Evolutionary conservation across 2,113 vertebrate species (phyloP).

Genomic region (Protobothrops flavoviridis): DNA sequence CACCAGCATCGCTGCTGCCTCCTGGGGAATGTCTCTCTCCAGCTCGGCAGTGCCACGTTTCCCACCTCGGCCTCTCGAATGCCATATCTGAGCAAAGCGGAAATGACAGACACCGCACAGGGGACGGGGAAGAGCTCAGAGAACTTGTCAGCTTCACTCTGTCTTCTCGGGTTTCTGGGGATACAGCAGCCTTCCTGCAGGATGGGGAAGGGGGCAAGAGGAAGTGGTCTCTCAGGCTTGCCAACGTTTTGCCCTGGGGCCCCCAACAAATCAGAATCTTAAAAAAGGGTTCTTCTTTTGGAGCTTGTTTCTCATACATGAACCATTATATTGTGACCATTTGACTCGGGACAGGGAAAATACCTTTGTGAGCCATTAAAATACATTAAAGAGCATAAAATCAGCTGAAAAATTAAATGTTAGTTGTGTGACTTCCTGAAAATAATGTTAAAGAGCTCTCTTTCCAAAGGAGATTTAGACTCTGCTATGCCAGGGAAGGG

Average conservation of each 20-base stretch:
- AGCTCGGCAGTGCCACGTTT: background rate
- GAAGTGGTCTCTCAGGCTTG: background rate
- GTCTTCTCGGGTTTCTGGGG: fast-evolving
- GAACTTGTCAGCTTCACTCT: fast-evolving
- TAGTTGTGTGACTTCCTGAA: slow-evolving; percentile 62
- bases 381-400: slow-evolving; percentile 66
- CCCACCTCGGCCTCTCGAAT: slow-evolving; percentile 18
- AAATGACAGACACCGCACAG: fast-evolving
- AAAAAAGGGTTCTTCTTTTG: background rate
- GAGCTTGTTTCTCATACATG: slow-evolving; percentile 44
- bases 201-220: background rate
- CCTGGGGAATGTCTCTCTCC: background rate
- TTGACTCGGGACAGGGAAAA: slow-evolving; percentile 60
- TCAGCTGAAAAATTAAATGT: slow-evolving; percentile 64
- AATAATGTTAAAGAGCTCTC: slow-evolving; percentile 53
- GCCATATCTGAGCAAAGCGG: background rate
- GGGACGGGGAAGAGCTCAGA: background rate
- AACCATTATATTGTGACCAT: slow-evolving; percentile 32
- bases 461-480: slow-evolving; percentile 21
- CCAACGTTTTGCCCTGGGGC: fast-evolving
- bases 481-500: background rate
- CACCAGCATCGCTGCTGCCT: background rate
- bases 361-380: slow-evolving; percentile 66
- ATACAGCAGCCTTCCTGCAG: background rate
- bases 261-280: background rate